phyloP scores from a whole-genome alignment of 2,888 invertebrate genomes.

The Parnassius glacialis region DNA sequence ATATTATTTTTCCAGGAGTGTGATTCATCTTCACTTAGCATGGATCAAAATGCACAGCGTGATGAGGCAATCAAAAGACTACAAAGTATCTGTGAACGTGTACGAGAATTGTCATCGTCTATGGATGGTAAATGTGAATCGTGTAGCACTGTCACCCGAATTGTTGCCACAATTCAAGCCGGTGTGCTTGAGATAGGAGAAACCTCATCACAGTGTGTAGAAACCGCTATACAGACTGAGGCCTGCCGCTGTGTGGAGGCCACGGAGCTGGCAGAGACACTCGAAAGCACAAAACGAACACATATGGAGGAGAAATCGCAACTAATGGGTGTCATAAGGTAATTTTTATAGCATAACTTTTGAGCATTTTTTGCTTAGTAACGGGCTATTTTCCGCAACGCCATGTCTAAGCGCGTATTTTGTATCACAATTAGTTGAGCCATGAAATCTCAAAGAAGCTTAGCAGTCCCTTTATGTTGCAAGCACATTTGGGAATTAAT shows the following conservation, averaged over 20 bases:
- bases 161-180: background rate
- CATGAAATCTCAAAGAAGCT: too few relatives aligned
- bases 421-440: too few relatives aligned
- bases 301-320: constrained; percentile 61
- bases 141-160: constrained; percentile 10
- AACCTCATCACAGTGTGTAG: background rate
- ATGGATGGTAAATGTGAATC: constrained; percentile 20
- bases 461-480: too few relatives aligned
- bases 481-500: too few relatives aligned
- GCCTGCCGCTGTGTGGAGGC: constrained; percentile 16
- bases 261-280: constrained; percentile 30
- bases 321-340: constrained; percentile 52
- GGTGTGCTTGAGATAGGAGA: background rate
- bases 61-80: constrained; percentile 33
- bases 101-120: constrained; percentile 10
- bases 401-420: too few relatives aligned
- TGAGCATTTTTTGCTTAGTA: too few relatives aligned
- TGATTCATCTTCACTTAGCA: constrained; percentile 42
- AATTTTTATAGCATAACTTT: background rate
- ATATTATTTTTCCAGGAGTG: constrained; percentile 41
- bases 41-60: constrained; percentile 38
- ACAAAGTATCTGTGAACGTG: constrained; percentile 14
- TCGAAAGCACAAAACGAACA: constrained; percentile 38
- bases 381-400: too few relatives aligned
- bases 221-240: constrained; percentile 12